A percentile compares a stretch with the other conserved stretches of the same genome.
These are phyloP conservation scores for Nesidiocoris tenuis DNA, from an alignment of 2,888 invertebrate genomes.

Conservation along the genomic window DNA sequence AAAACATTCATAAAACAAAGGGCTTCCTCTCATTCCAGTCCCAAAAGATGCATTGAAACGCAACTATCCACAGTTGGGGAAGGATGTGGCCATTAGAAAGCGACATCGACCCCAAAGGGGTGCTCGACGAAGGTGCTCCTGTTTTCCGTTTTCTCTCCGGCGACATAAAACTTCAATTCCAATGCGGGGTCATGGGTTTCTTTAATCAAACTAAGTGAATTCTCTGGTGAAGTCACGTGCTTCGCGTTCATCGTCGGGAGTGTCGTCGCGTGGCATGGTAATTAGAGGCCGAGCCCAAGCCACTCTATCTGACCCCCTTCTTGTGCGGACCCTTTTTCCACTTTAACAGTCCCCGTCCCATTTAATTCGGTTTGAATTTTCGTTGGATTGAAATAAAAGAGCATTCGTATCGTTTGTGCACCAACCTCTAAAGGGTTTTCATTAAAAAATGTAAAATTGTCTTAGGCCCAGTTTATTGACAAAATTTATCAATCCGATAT, in stretches of 20 bases:
- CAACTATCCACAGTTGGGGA: no score
- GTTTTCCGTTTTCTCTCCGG: neutral
- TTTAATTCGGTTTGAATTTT: neutral
- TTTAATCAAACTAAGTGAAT: slow-evolving; percentile 19
- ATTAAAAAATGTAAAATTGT: no score
- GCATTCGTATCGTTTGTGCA: no score
- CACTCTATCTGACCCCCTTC: neutral
- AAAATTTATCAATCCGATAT: no score
- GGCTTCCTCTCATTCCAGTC: no score
- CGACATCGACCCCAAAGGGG: neutral
- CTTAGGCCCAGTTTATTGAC: no score
- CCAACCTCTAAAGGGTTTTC: no score
- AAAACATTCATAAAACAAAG: no score
- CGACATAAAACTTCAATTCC: slow-evolving; percentile 5
- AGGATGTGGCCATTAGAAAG: neutral
- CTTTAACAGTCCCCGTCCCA: no score
- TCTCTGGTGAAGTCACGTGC: slow-evolving; percentile 11
- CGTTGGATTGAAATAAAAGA: neutral
- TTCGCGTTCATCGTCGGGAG: neutral
- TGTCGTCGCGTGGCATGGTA: neutral
- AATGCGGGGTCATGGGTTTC: slow-evolving; percentile 8
- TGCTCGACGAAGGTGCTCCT: neutral
- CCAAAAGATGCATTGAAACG: no score
- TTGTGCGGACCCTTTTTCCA: no score
- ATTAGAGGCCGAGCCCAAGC: neutral